Evolutionary conservation across 2,888 invertebrate genomes (phyloP).

Genomic region (Epinotia nisella): DNA sequence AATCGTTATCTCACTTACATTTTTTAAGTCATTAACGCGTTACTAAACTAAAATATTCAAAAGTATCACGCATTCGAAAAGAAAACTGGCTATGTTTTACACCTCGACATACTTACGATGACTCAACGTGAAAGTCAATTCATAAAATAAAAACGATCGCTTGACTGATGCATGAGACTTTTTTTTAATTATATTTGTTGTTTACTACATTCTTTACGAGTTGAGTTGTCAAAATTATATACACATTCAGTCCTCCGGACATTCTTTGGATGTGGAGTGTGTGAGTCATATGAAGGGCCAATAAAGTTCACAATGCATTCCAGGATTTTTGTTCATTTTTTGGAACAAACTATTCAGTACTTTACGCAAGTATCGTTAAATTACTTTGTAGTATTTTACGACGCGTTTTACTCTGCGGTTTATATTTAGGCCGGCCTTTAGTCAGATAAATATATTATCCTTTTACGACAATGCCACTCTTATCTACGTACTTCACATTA

Average conservation of each 20-base stretch:
- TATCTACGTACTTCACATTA: background rate
- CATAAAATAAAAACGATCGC: constrained; percentile 49
- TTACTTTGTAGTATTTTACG: constrained; percentile 23
- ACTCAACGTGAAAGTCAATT: constrained; percentile 72
- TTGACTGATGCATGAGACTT: constrained; percentile 35
- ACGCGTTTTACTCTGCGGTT: background rate
- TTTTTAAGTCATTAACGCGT: constrained; percentile 6
- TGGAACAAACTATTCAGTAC: background rate
- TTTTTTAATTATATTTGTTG: constrained; percentile 26
- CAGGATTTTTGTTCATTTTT: constrained; percentile 18
- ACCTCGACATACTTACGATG: constrained; percentile 71
- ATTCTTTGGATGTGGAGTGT: constrained; percentile 54
- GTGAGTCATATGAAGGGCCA: constrained; percentile 35
- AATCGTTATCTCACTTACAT: constrained; percentile 30
- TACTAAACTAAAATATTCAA: constrained; percentile 11
- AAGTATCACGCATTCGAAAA: constrained; percentile 49
- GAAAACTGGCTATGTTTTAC: constrained; percentile 66
- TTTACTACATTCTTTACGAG: constrained; percentile 18
- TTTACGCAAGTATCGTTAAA: constrained; percentile 9
- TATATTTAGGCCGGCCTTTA: constrained; percentile 1
- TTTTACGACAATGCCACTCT: background rate
- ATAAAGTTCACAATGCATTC: constrained; percentile 31
- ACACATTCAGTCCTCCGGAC: constrained; percentile 47
- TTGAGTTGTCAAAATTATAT: constrained; percentile 49
- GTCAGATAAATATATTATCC: background rate